Base-by-base conservation (phyloP, 2,113 vertebrate species). In the Chaenogobius annularis region DNA sequence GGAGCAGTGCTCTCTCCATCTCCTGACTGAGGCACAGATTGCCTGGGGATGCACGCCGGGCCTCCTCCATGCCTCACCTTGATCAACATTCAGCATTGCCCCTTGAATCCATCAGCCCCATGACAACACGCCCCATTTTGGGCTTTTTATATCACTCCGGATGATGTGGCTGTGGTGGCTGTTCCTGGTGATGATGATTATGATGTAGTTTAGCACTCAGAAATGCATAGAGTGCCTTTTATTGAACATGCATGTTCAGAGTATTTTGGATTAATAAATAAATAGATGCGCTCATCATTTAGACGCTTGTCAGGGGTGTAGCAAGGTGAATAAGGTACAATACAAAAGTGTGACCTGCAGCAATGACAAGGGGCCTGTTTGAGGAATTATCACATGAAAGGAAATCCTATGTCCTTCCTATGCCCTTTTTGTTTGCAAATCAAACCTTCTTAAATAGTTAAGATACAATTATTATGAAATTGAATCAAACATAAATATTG, bases 71-170 rank as follows among this genome's bases (percentile, higher is more conserved):
- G 87, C 85, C 83, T 91, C 91, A 91, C 89, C 89, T 91, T 92
- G 90, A 92, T 92, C 91, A 92, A 92, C 90, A 92, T 90, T 91
- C 90, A 90, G 82, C 26, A 17, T 84, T 85, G 84, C 86, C 87
- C 85, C 80, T 78, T 77, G 83, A 88, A 92, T 90, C 81, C 81
- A 91, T 90, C 89, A 89, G 35, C 78, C 22, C 83, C 70, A 69
- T 87, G 89, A 89, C 88, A 91, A 87, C 83, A 84, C 73, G 35
- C 70, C 83, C 81, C 77, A 65, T 82, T 88, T 85, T 74, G 69
- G 75, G 74, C 73, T 89, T 86, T 89, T 89, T 86, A 83, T 81
- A 86, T 85, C 80, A 83, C 68, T 46, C 73, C 52, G 78, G 82
- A 72, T 81, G 77, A 87, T 84, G 78, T 80, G 73, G 82, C 65